Percentiles rank a stretch among this genome's conserved stretches.
These are phyloP conservation scores for Centrocercus urophasianus DNA, from an alignment of 2,113 vertebrate genomes.

Conservation along the genomic window DNA sequence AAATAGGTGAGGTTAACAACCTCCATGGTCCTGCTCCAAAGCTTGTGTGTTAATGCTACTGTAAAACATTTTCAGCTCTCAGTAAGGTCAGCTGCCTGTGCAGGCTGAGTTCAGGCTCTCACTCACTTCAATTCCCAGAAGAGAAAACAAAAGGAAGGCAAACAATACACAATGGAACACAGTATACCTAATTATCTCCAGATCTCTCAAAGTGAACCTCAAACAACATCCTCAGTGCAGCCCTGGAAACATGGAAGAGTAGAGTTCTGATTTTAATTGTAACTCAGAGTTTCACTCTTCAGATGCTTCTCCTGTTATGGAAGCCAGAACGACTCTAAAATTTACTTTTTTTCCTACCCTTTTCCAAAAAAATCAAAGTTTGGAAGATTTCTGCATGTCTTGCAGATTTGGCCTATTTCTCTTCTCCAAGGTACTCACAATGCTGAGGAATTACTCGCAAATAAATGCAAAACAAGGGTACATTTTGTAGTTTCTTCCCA, in stretches of 20 bases:
- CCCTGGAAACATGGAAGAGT: background rate
- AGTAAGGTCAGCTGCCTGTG: fast-evolving
- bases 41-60: background rate
- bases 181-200: background rate
- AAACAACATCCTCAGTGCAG: fast-evolving
- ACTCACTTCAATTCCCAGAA: background rate
- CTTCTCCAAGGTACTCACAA: background rate
- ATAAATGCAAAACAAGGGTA: background rate
- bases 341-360: background rate
- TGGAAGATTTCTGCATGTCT: background rate
- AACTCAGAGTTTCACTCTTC: background rate
- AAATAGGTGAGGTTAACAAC: background rate
- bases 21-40: background rate
- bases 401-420: background rate
- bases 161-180: background rate
- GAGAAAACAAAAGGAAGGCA: background rate
- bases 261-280: background rate
- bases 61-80: background rate
- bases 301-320: background rate
- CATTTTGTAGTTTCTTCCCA: background rate
- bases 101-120: background rate
- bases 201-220: background rate
- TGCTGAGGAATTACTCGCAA: background rate
- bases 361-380: background rate
- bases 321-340: background rate